Percentiles rank a stretch among this genome's conserved stretches.
Evolutionary conservation across 2,113 vertebrate species (phyloP).

Genomic region (Plecturocebus donacophilus): DNA sequence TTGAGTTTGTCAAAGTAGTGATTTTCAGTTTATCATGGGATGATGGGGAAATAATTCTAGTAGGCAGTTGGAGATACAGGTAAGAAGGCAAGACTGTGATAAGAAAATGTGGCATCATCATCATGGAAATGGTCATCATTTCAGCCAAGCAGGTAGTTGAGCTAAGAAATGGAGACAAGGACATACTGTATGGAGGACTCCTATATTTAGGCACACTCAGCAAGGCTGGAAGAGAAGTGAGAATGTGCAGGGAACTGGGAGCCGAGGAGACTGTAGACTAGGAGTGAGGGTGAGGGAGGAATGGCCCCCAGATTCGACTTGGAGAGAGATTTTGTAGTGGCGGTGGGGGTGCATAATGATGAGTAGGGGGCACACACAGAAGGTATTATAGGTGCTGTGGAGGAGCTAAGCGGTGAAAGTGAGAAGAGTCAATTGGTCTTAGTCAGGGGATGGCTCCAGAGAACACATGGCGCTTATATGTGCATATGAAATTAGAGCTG

Average conservation of each 20-base stretch:
- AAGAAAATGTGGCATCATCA: not conserved
- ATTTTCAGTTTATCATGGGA: not conserved
- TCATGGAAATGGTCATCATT: not conserved
- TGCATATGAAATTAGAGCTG: fast-evolving
- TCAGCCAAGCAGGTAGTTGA: not conserved
- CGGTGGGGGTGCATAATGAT: not conserved
- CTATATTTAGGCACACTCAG: not conserved
- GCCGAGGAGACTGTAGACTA: not conserved
- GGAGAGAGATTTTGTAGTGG: not conserved
- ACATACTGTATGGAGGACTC: not conserved
- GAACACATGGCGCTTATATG: not conserved
- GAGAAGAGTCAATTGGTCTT: no score
- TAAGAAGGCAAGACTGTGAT: not conserved
- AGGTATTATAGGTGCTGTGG: not conserved
- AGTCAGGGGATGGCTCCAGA: not conserved
- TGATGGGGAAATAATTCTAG: not conserved
- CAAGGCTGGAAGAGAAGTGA: not conserved
- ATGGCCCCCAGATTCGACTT: not conserved
- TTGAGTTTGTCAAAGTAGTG: not conserved
- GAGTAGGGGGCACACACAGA: not conserved
- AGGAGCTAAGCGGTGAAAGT: not conserved
- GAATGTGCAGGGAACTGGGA: not conserved
- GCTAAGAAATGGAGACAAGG: not conserved
- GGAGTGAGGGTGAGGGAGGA: not conserved
- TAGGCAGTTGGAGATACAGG: not conserved